phyloP scores from a whole-genome alignment of 2,797 vertebrate genomes.

The Dendrocincla fuliginosa region DNA sequence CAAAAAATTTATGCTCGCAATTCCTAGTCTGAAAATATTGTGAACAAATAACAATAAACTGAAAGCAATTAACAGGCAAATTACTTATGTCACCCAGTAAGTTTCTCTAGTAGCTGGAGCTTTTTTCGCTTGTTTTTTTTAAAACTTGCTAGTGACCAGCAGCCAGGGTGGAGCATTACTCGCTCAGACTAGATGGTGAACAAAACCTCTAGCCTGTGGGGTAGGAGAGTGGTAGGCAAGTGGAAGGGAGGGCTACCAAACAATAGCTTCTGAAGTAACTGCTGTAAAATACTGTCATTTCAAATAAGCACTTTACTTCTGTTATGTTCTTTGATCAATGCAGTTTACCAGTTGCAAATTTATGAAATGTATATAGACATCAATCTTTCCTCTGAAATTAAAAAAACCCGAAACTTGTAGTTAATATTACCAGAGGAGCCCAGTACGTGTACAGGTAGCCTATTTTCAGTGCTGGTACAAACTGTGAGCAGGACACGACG shows the following conservation, averaged over 20 bases:
- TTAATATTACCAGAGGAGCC: conserved; percentile 91
- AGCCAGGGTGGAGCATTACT: neutral
- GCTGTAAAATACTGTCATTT: neutral
- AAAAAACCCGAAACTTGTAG: neutral
- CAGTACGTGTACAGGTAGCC: conserved; percentile 98
- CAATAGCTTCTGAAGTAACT: neutral
- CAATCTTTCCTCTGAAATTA: neutral
- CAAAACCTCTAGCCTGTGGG: accelerated
- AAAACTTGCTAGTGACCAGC: neutral
- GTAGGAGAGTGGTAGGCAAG: neutral
- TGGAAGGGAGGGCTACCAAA: neutral
- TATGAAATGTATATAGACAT: neutral
- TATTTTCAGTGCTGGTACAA: conserved; percentile 94
- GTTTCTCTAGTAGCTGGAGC: neutral
- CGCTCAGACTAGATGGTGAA: neutral
- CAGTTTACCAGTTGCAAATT: neutral
- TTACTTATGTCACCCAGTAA: neutral
- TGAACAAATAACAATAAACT: neutral
- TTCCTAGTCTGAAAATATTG: neutral
- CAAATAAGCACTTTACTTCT: neutral
- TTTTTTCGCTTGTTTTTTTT: neutral
- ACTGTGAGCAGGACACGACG: conserved; percentile 96
- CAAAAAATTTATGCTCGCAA: neutral
- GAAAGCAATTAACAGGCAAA: neutral
- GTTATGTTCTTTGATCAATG: neutral